phyloP scores from a whole-genome alignment of 2,797 vertebrate species.

The Silurus lanzhouensis region DNA sequence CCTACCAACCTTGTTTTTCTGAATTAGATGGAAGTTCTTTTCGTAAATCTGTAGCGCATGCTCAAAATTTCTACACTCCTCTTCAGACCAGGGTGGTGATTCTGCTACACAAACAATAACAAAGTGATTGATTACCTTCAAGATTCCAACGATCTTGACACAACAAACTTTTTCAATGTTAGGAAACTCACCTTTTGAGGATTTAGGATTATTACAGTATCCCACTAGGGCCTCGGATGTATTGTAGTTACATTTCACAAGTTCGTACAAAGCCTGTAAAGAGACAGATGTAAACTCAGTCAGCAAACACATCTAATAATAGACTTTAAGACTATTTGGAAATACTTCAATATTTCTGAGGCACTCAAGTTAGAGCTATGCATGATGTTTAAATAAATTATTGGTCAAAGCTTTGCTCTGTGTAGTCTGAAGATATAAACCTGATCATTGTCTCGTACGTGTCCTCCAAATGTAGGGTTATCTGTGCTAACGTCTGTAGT shows the following conservation, averaged over 20 bases:
- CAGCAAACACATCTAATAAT: not conserved
- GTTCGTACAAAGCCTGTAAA: conserved; percentile 87
- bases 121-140: not conserved
- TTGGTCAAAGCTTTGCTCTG: no score
- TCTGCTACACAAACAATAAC: conserved; percentile 74
- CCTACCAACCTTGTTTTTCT: conserved; percentile 91
- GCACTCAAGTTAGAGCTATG: not conserved
- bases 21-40: conserved; percentile 98
- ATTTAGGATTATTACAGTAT: conserved; percentile 83
- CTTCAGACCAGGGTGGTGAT: conserved; percentile 92
- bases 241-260: conserved; percentile 90
- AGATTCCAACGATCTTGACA: not conserved
- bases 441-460: conserved; percentile 90
- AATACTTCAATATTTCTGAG: not conserved
- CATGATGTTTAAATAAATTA: not conserved
- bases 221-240: conserved; percentile 86
- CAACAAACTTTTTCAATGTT: not conserved
- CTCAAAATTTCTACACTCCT: conserved; percentile 97
- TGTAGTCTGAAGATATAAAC: conserved; percentile 64
- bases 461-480: conserved; percentile 76
- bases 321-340: not conserved
- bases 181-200: conserved; percentile 84
- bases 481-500: conserved; percentile 78
- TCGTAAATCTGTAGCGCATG: conserved; percentile 94
- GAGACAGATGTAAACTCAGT: not conserved